Evolutionary conservation across 2,113 vertebrate species (phyloP), one percentile per base, ranked within the genome.

Genomic region (Corythaixoides concolor): DNA sequence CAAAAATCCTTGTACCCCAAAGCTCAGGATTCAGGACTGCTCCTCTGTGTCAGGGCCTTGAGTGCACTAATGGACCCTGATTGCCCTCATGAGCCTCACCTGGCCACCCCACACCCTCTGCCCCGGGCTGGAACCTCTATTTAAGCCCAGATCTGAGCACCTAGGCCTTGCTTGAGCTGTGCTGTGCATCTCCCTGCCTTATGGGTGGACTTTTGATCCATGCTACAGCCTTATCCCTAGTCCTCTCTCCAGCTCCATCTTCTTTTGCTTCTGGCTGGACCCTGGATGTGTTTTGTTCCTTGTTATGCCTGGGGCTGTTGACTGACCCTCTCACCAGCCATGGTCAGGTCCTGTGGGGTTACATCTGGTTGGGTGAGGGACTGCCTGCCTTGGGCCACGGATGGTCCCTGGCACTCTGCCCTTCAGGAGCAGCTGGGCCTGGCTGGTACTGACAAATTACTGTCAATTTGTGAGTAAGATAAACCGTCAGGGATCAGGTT

Each of bases 181-280:
- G 41, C 22, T 43, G 14, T 4, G 6, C 1, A 4, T 47, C 35
- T 17, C 4, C 3, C 62, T 81, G 33, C 8, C 21, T 24, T 5
- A 0, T 4, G 17, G 32, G 16, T 30, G 28, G 37, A 1, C 15
- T 58, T 21, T 15, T 41, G 27, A 13, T 33, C n/a, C 3, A 2
- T 6, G 5, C 19, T 39, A 9, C 21, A 49, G 30, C 39, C 26
- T 41, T 32, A 24, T 26, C n/a, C 14, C 35, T 28, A 11, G 14
- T 18, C 14, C 20, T 32, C 3, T 52, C 24, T 50, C 55, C 11
- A 30, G 10, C 28, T 73, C 9, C 28, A 22, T 18, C 24, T 69
- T n/a, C 18, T 37, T 37, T 55, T 50, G 6, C 43, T 52, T 9
- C 50, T 58, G 68, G 32, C 41, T 45, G 33, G 33, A 23, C 50